phyloP scores from a whole-genome alignment of 2,888 invertebrate genomes.

The Plagodis dolabraria region DNA sequence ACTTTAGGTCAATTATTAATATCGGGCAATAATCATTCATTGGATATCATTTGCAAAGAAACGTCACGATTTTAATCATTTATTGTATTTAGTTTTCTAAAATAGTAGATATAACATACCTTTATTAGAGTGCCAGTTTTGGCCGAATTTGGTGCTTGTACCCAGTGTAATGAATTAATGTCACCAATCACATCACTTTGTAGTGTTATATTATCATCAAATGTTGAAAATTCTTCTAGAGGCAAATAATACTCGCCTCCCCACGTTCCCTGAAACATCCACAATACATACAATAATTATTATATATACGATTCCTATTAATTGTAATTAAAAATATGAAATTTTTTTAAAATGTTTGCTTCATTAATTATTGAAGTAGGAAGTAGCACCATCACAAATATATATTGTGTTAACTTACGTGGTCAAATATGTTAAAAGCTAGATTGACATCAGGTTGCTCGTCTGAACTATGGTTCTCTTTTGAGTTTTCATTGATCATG shows the following conservation, averaged over 20 bases:
- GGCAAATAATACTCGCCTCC: conserved; percentile 39
- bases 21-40: too few species aligned
- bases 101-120: conserved; percentile 48
- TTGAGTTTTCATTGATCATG: conserved; percentile 26
- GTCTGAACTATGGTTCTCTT: conserved; percentile 10
- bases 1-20: too few species aligned
- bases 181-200: conserved; percentile 43
- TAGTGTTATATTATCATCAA: conserved; percentile 13
- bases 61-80: too few species aligned
- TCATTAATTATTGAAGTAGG: too few species aligned
- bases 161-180: conserved; percentile 53
- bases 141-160: conserved; percentile 38
- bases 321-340: too few species aligned
- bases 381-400: not conserved
- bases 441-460: conserved; percentile 31
- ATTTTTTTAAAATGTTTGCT: too few species aligned
- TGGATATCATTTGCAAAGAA: too few species aligned
- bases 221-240: conserved; percentile 14
- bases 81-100: too few species aligned
- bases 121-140: conserved; percentile 47
- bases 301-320: too few species aligned
- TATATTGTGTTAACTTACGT: conserved; percentile 33
- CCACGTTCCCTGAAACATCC: conserved; percentile 28
- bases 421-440: conserved; percentile 33
- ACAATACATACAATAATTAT: not conserved